Evolutionary conservation across 1,140 invertebrate genomes (phyloP), one percentile per base, ranked within the genome.

Genomic region (Drosophila cardini): DNA sequence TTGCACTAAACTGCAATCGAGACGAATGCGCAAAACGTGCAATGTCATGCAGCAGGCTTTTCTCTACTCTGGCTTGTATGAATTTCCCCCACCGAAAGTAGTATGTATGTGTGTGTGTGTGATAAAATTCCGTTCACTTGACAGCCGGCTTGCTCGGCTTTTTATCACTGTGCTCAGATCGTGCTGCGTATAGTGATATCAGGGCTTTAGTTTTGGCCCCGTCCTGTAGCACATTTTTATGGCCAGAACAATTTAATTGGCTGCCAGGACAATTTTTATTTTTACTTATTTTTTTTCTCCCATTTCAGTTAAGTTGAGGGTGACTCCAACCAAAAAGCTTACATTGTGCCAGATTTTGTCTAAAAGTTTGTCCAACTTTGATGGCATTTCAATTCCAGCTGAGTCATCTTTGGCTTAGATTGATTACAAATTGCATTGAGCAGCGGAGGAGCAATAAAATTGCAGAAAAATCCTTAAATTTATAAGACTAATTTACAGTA

Each of bases 1-100:
- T 89, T 89, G 84, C 84, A 89, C 84, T 84, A 89, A 89, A 89
- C 84, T 89, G 84, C 84, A 89, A 89, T 89, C 84, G 84, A 89
- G 84, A 89, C 84, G 84, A 89, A 89, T 89, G 84, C 84, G 77
- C 68, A 78, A 89, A 89, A 89, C 84, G 84, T 89, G 84, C 80
- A 76, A 72, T 72, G 80, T 83, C 83, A 89, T 83, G 79, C 64
- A 64, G 42, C 71, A 73, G 56, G 56, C 64, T 61, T 40, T 21
- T 53, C 52, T 26, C 46, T 34, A 34, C 13, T 38, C 15, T 32
- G 30, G 48, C n/a, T 57, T 43, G 18, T 57, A 15, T 30, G 18
- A 50, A 36, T 38, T 18, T 11, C 36, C 21, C 26, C 34, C n/a
- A 21, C 26, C 34, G 26, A 21, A 21, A 18, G 9, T 7, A 57